Evolutionary conservation across 2,797 vertebrate genomes (phyloP).

Genomic region (Gymnopithys bicolor): DNA sequence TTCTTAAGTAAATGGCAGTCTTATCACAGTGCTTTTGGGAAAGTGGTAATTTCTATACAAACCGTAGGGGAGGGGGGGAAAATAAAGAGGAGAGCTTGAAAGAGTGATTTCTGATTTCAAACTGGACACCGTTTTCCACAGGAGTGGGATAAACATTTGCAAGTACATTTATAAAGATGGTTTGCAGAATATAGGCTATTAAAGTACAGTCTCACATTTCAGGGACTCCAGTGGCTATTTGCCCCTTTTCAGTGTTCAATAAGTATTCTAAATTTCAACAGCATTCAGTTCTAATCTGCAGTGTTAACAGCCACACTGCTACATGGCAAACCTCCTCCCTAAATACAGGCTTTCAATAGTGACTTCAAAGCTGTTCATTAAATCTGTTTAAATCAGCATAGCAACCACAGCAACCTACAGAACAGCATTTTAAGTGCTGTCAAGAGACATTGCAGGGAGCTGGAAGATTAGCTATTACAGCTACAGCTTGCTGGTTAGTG

Average conservation of each 20-base stretch:
- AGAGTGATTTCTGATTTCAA: not conserved
- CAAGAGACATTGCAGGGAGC: conserved; percentile 20
- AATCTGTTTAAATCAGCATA: conserved; percentile 35
- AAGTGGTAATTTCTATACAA: not conserved
- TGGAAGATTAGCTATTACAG: not conserved
- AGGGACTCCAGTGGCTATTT: not conserved
- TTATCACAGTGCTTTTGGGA: not conserved
- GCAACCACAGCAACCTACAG: conserved; percentile 31
- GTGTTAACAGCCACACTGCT: not conserved
- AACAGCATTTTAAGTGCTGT: conserved; percentile 24
- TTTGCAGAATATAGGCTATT: not conserved
- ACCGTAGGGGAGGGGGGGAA: not conserved
- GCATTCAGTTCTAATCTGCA: not conserved
- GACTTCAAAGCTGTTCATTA: conserved; percentile 46
- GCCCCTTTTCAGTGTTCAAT: not conserved
- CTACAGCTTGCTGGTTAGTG: not conserved
- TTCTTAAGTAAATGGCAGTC: not conserved
- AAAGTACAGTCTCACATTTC: not conserved
- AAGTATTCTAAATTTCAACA: not conserved
- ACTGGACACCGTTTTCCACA: not conserved
- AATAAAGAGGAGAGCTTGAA: not conserved
- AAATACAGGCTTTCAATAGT: not conserved
- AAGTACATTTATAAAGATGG: not conserved
- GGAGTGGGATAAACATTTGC: not conserved
- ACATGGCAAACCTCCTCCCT: not conserved